These are phyloP conservation scores for Formica selysi DNA, from an alignment of 1,140 invertebrate genomes.

Conservation along the genomic window DNA sequence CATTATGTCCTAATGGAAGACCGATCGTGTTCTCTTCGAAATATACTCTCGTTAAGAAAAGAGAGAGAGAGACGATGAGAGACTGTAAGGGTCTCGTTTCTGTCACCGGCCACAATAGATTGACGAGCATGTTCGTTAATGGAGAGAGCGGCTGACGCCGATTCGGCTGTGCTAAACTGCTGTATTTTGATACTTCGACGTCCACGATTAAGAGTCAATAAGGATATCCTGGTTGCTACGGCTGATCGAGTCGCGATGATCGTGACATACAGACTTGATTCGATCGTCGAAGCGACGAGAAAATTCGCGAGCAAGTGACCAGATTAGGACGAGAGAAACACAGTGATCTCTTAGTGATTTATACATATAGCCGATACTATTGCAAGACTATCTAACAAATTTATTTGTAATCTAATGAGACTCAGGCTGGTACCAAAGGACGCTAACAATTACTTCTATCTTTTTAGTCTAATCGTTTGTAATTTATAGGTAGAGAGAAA, in stretches of 20 bases:
- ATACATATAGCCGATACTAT: conserved; percentile 47
- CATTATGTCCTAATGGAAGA: conserved; percentile 80
- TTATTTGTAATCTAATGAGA: conserved; percentile 76
- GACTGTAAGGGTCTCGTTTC: not conserved
- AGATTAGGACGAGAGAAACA: conserved; percentile 29
- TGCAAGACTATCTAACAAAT: conserved; percentile 79
- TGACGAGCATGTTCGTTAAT: conserved; percentile 17
- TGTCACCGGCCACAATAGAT: not conserved
- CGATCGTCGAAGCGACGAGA: not conserved
- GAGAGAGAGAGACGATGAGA: not conserved
- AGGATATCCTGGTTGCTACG: conserved; percentile 13
- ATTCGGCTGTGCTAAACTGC: conserved; percentile 52
- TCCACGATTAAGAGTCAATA: conserved; percentile 60
- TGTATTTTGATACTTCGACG: conserved; percentile 58
- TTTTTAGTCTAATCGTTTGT: conserved; percentile 72
- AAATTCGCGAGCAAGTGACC: conserved; percentile 26
- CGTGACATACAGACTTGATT: not conserved
- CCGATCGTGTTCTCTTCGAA: not conserved
- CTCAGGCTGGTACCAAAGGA: conserved; percentile 81
- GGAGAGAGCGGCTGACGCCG: conserved; percentile 5
- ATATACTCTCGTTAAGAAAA: not conserved
- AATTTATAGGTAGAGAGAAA: conserved; percentile 67
- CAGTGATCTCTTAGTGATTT: conserved; percentile 78
- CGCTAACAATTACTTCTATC: conserved; percentile 70
- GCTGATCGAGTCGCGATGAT: not conserved